phyloP scores from a whole-genome alignment of 2,888 invertebrate species.

The Folsomia candida region DNA sequence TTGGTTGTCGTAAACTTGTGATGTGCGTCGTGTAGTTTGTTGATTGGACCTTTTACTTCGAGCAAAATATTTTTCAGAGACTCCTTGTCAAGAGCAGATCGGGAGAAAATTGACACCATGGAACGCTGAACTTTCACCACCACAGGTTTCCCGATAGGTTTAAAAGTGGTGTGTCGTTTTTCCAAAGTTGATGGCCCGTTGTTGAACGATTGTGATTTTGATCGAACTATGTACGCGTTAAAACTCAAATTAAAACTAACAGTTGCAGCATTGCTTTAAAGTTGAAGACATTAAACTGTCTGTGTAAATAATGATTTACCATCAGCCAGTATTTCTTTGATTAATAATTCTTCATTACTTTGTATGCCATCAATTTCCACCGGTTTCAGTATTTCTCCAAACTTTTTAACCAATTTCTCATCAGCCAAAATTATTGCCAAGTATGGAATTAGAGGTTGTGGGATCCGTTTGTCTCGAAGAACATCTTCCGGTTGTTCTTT shows the following conservation, averaged over 20 bases:
- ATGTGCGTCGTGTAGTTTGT: neutral
- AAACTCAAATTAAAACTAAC: too few species aligned
- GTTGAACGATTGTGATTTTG: too few species aligned
- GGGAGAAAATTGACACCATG: conserved; percentile 27
- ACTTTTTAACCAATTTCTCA: conserved; percentile 25
- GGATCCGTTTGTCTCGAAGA: neutral
- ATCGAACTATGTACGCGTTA: too few species aligned
- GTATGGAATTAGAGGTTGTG: conserved; percentile 16
- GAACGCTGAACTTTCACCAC: conserved; percentile 29
- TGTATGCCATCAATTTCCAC: conserved; percentile 25
- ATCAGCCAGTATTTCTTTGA: conserved; percentile 17
- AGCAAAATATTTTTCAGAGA: conserved; percentile 23
- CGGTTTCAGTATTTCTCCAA: conserved; percentile 31
- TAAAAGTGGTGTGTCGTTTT: neutral
- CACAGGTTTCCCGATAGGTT: conserved; percentile 5
- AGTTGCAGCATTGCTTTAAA: too few species aligned
- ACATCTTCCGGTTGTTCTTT: neutral
- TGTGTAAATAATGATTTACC: conserved; percentile 1
- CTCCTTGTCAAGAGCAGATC: conserved; percentile 9
- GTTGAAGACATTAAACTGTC: too few species aligned
- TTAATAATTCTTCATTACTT: conserved; percentile 27
- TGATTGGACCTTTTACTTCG: conserved; percentile 17
- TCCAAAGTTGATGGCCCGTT: too few species aligned
- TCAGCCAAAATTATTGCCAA: conserved; percentile 20
- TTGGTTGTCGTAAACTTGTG: neutral